phyloP scores from a whole-genome alignment of 2,888 invertebrate genomes.

The Yponomeuta sedellus region DNA sequence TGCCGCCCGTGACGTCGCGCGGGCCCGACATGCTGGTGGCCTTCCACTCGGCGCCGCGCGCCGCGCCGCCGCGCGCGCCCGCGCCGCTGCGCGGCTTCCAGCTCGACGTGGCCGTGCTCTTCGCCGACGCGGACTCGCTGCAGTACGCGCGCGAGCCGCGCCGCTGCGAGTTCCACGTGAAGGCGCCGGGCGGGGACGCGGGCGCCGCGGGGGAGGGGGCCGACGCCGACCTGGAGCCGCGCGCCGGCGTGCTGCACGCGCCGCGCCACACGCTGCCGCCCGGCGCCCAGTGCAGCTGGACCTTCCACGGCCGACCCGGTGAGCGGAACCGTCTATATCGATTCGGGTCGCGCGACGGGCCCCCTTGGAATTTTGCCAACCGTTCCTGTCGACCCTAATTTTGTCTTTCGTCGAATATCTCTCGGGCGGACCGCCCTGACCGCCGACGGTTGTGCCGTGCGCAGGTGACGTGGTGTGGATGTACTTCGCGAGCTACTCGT shows the following conservation, averaged over 20 bases:
- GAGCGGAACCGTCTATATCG: slow-evolving; percentile 14
- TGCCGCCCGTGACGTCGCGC: slow-evolving; percentile 82
- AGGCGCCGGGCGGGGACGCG: slow-evolving; percentile 76
- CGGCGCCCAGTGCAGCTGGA: slow-evolving; percentile 91
- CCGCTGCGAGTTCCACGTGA: slow-evolving; percentile 85
- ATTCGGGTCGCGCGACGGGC: too few species aligned
- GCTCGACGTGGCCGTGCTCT: slow-evolving; percentile 88
- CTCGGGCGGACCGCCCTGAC: too few species aligned
- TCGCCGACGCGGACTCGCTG: slow-evolving; percentile 90
- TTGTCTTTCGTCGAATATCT: too few species aligned
- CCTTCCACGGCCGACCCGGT: slow-evolving; percentile 85
- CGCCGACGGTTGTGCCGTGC: not conserved
- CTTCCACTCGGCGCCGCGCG: slow-evolving; percentile 90
- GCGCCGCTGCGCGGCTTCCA: slow-evolving; percentile 86
- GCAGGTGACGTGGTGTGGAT: slow-evolving; percentile 88
- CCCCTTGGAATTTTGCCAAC: too few species aligned
- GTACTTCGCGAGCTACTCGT: slow-evolving; percentile 90
- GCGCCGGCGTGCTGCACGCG: slow-evolving; percentile 84
- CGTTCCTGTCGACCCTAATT: too few species aligned
- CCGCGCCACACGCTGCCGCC: slow-evolving; percentile 91
- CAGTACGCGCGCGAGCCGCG: slow-evolving; percentile 81
- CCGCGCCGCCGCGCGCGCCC: slow-evolving; percentile 82
- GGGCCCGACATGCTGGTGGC: slow-evolving; percentile 92
- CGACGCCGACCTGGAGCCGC: slow-evolving; percentile 78
- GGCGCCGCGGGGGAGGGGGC: slow-evolving; percentile 26